A percentile compares a stretch with the other conserved stretches of the same genome.
Evolutionary conservation across 2,797 vertebrate species (phyloP).

Genomic region (Glossophaga mutica): DNA sequence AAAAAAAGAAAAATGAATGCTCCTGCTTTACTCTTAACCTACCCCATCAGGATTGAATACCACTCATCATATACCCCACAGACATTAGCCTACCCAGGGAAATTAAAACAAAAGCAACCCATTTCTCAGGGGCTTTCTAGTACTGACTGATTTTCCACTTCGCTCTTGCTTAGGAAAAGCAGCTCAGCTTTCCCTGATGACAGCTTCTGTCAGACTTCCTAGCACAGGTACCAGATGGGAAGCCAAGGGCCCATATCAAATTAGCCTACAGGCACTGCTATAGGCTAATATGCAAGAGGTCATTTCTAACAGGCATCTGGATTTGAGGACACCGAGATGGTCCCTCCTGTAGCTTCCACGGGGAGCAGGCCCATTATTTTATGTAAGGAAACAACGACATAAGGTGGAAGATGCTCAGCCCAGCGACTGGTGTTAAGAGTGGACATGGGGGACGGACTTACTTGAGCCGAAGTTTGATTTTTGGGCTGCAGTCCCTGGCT

Average conservation of each 20-base stretch:
- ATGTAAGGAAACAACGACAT: background rate
- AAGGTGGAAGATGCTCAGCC: background rate
- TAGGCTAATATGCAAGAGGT: background rate
- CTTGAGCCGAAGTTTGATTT: rapidly evolving
- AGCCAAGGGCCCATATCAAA: background rate
- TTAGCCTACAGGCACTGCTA: background rate
- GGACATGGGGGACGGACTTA: background rate
- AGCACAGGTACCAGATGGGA: background rate
- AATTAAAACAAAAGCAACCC: conserved; percentile 62
- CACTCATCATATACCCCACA: conserved; percentile 17
- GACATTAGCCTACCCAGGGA: conserved; percentile 37
- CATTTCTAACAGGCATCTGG: background rate
- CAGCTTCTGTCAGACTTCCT: background rate
- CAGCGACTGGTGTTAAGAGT: background rate
- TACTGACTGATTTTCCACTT: conserved; percentile 30
- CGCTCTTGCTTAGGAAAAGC: background rate
- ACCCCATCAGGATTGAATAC: background rate
- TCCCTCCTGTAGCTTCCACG: background rate
- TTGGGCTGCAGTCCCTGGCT: background rate
- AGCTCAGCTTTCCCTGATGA: background rate
- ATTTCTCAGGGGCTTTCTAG: conserved; percentile 2
- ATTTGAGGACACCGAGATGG: background rate
- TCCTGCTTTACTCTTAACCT: conserved; percentile 49
- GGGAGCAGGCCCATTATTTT: background rate
- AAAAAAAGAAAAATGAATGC: conserved; percentile 58